These are phyloP conservation scores for Habropoda laboriosa DNA, from an alignment of 1,140 invertebrate genomes.

Conservation along the genomic window DNA sequence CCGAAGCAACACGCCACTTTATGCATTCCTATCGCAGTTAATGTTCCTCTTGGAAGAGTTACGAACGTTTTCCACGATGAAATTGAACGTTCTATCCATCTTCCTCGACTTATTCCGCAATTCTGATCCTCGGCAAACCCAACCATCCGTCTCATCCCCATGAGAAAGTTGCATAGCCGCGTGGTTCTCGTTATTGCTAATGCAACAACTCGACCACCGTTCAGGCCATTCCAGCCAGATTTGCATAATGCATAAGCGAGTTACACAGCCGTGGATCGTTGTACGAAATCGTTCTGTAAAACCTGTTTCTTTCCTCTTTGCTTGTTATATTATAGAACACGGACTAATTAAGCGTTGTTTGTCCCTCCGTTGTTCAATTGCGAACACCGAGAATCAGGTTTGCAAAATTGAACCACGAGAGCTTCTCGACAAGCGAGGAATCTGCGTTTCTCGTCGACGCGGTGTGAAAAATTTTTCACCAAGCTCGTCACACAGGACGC, in stretches of 20 bases:
- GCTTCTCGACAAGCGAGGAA: too few relatives aligned
- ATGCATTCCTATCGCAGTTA: too few relatives aligned
- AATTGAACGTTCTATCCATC: neutral
- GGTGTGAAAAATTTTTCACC: neutral
- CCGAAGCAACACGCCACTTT: too few relatives aligned
- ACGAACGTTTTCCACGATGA: neutral
- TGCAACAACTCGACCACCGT: constrained; percentile 44
- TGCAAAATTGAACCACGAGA: too few relatives aligned
- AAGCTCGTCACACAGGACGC: neutral
- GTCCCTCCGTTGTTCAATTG: neutral
- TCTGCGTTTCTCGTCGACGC: neutral
- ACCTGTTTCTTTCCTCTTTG: neutral
- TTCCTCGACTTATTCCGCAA: neutral
- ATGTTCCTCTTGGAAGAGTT: neutral
- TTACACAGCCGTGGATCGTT: neutral
- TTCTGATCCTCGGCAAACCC: too few relatives aligned
- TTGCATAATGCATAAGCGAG: constrained; percentile 57
- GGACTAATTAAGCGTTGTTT: constrained; percentile 12
- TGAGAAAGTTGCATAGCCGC: constrained; percentile 33
- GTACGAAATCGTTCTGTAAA: neutral
- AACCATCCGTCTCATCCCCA: neutral
- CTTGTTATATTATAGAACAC: neutral
- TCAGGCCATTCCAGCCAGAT: constrained; percentile 49
- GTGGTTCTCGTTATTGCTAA: constrained; percentile 43
- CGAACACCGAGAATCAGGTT: neutral